Conservation (phyloP, 2,113 vertebrate species). For the Echinops telfairi region DNA sequence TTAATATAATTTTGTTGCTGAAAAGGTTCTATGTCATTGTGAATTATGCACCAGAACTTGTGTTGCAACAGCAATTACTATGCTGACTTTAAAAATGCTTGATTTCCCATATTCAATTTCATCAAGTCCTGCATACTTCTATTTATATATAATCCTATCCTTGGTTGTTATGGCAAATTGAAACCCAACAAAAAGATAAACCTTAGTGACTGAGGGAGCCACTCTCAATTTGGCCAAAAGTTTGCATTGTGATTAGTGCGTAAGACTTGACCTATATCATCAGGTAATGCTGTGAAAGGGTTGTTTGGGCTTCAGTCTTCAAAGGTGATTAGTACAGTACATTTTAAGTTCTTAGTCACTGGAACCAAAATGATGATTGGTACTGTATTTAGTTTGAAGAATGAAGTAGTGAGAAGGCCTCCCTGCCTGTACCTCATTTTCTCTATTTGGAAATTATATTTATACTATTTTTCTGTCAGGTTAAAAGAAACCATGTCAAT, state of each 20-base stretch:
- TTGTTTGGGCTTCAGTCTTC: slow-evolving; percentile 74
- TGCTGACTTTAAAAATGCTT: slow-evolving; percentile 68
- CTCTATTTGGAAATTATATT: slow-evolving; percentile 70
- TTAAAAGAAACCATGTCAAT: slow-evolving; percentile 76
- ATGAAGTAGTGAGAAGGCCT: slow-evolving; percentile 61
- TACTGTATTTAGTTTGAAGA: slow-evolving; percentile 72
- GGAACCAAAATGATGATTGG: slow-evolving; percentile 83
- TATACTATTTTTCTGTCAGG: slow-evolving; percentile 77
- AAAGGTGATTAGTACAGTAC: slow-evolving; percentile 77
- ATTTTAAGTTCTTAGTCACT: slow-evolving; percentile 79
- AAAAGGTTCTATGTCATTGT: slow-evolving; percentile 64
- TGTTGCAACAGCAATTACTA: slow-evolving; percentile 64
- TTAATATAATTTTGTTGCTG: slow-evolving; percentile 72
- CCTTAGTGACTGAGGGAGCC: slow-evolving; percentile 65
- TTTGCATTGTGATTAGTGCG: slow-evolving; percentile 75
- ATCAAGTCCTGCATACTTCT: slow-evolving; percentile 30
- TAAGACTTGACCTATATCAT: slow-evolving; percentile 65
- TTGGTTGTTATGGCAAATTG: slow-evolving; percentile 74
- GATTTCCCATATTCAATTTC: slow-evolving; percentile 68
- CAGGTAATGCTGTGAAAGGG: slow-evolving; percentile 73
- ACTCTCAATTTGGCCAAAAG: slow-evolving; percentile 74
- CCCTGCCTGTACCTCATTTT: slow-evolving; percentile 73
- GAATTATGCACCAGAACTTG: slow-evolving; percentile 71
- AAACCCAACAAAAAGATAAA: slow-evolving; percentile 75
- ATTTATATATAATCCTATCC: slow-evolving; percentile 74